Evolutionary conservation across 1,140 invertebrate species (phyloP).

Genomic region (Camponotus vicinus): DNA sequence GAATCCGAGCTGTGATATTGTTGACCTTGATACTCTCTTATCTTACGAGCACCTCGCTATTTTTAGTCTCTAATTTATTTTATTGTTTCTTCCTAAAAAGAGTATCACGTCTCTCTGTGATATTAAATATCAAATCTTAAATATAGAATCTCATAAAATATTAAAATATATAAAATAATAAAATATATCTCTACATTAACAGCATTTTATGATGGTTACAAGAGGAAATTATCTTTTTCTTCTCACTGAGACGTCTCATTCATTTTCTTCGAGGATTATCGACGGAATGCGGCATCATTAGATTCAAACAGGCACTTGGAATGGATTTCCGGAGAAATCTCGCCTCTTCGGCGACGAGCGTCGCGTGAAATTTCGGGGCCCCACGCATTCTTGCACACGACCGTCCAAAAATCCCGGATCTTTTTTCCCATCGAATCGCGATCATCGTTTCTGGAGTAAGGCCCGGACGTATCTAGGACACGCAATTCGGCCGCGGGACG

Average conservation of each 20-base stretch:
- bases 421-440: conserved; percentile 13
- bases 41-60: conserved; percentile 8
- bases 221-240: neutral
- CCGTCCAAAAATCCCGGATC: conserved; percentile 2
- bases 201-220: neutral
- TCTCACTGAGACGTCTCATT: neutral
- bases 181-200: neutral
- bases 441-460: conserved; percentile 25
- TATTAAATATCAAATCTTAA: neutral
- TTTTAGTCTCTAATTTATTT: conserved; percentile 9
- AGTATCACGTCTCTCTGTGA: neutral
- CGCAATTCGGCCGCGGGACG: neutral
- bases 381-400: neutral
- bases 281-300: neutral
- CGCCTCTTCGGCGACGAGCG: neutral
- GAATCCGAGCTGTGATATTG: conserved; percentile 11
- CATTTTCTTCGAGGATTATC: neutral
- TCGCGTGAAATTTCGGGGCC: neutral
- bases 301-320: neutral
- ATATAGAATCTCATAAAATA: neutral
- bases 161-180: neutral
- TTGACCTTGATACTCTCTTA: conserved; percentile 41
- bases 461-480: conserved; percentile 24
- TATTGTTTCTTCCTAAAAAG: neutral
- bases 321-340: neutral